Base-by-base conservation (phyloP, 2,113 vertebrate genomes). In the Anoplopoma fimbria region DNA sequence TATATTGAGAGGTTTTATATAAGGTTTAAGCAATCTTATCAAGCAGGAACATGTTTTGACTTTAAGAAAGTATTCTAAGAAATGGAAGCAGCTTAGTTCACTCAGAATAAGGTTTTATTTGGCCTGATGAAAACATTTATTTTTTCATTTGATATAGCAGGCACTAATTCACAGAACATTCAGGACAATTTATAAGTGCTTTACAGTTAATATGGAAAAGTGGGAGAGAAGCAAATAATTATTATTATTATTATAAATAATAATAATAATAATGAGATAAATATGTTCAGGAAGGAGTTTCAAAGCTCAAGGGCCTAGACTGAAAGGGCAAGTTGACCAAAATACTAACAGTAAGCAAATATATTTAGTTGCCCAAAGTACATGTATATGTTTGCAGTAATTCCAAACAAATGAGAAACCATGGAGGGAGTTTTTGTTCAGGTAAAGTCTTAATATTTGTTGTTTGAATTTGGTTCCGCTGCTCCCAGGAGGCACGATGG, bases 401-500 rank as follows among this genome's bases (percentile, higher is more conserved):
- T 47, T 25, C 14, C 29, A 34, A 17, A 23, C 10, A 25, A 49
- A 34, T 21, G 6, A 25, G 13, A 55, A 31, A 65, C 36, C 38
- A 14, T 1, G 4, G 12, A 5, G 13, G 3, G 4, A 61, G 17
- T 9, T 51, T 25, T 29, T 62, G 7, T 31, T 21, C 27, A 9
- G 25, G 15, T 42, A 2, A 33, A 58, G n/a, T 40, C 14, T 12
- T 33, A 13, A n/a, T 23, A n/a, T 47, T 36, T n/a, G n/a, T 19
- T 38, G 53, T 72, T 15, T 68, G 25, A 13, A 53, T 33, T 75
- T 71, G 7, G 2, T 38, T 33, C 14, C 17, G 21, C 8, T 31
- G 25, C 51, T 47, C 77, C 12, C 92, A 99, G 98, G 96, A 65
- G 92, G 95, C 76, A 95, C 93, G 0, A 88, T 96, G 71, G 95